Percentiles rank a stretch among this genome's conserved stretches.
These are phyloP conservation scores for Sycophila sp. DNA, from an alignment of 1,140 invertebrate species.

Conservation along the genomic window DNA sequence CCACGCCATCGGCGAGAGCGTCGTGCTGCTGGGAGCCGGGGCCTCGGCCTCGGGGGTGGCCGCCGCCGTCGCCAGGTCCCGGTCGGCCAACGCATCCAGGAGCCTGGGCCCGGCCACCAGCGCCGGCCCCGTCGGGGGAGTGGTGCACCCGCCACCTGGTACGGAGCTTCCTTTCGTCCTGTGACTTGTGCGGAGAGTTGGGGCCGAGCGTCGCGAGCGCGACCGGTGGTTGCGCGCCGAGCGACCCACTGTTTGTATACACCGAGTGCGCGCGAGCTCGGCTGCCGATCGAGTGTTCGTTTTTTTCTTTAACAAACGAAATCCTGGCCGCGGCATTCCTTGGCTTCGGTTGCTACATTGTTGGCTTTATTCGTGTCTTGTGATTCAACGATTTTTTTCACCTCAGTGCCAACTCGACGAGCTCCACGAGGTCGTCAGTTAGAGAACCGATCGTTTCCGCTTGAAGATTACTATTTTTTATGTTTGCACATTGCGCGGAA, in stretches of 20 bases:
- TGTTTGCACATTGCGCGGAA: too few species aligned
- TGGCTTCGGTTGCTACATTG: too few species aligned
- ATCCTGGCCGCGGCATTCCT: too few species aligned
- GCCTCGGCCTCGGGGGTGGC: conserved; percentile 45
- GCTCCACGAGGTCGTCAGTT: not conserved
- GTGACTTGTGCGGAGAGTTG: too few species aligned
- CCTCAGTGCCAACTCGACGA: not conserved
- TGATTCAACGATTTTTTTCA: not conserved
- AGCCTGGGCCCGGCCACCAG: conserved; percentile 47
- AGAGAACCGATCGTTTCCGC: not conserved
- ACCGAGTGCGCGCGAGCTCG: too few species aligned
- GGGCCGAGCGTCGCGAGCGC: too few species aligned
- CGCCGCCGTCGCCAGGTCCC: conserved; percentile 18
- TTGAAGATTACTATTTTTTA: not conserved
- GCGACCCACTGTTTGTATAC: too few species aligned
- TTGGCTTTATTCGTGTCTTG: not conserved
- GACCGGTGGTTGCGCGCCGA: too few species aligned
- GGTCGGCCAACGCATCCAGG: conserved; percentile 39
- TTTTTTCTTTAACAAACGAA: too few species aligned
- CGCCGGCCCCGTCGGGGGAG: conserved; percentile 24
- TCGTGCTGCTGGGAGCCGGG: conserved; percentile 45
- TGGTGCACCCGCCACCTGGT: not conserved
- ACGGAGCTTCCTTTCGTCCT: too few species aligned
- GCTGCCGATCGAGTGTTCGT: too few species aligned
- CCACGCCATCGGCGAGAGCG: conserved; percentile 43